phyloP scores from a whole-genome alignment of 2,797 vertebrate species.

The Pseudochirops corinnae region DNA sequence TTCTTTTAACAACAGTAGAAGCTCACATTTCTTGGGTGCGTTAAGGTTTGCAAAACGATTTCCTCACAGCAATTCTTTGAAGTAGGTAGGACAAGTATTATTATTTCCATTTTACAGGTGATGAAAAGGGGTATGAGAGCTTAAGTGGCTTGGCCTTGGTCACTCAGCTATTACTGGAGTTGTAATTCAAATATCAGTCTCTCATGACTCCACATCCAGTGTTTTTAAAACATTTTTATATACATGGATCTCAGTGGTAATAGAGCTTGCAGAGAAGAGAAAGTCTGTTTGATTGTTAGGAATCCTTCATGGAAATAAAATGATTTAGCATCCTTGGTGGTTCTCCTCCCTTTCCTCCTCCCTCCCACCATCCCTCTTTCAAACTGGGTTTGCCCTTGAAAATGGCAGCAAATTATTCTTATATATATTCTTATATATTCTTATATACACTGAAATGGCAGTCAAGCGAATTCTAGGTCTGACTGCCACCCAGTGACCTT shows the following conservation, averaged over 20 bases:
- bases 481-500: neutral
- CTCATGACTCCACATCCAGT: slow-evolving; percentile 67
- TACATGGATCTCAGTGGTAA: slow-evolving; percentile 76
- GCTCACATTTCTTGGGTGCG: neutral
- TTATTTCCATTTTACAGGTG: neutral
- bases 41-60: neutral
- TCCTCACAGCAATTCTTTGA: neutral
- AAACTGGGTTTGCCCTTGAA: slow-evolving; percentile 76
- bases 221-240: slow-evolving; percentile 82
- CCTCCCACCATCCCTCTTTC: slow-evolving; percentile 28
- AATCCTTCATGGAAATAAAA: slow-evolving; percentile 54
- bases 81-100: neutral
- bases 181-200: slow-evolving; percentile 74
- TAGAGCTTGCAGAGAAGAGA: slow-evolving; percentile 77
- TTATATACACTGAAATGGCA: neutral
- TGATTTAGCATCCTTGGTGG: neutral
- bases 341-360: neutral
- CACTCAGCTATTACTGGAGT: slow-evolving; percentile 49
- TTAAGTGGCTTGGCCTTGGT: neutral
- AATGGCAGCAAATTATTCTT: slow-evolving; percentile 55
- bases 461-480: neutral
- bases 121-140: neutral
- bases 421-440: too few species aligned
- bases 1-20: neutral
- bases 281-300: slow-evolving; percentile 64